Conservation (phyloP, 1,140 invertebrate species). For the Bombyx mandarina region DNA sequence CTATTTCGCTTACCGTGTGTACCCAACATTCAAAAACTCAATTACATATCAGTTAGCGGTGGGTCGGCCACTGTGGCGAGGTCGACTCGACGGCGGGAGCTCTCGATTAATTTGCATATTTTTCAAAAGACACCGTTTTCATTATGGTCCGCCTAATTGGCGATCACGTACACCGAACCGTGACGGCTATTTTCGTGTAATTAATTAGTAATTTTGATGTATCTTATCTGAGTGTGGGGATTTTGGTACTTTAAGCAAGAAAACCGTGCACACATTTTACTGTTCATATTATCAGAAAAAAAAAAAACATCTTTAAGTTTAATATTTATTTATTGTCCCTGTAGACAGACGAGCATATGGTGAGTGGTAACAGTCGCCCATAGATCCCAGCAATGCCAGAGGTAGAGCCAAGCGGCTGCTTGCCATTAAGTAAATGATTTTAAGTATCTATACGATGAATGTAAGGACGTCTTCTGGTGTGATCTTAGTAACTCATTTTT, state of each 20-base stretch:
- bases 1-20: neutral
- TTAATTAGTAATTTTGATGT: neutral
- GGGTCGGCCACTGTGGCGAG: neutral
- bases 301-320: too few relatives aligned
- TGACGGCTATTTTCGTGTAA: neutral
- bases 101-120: slow-evolving; percentile 4
- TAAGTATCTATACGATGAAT: too few relatives aligned
- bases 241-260: too few relatives aligned
- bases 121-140: slow-evolving; percentile 2
- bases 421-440: too few relatives aligned
- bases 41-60: slow-evolving; percentile 1
- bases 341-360: too few relatives aligned
- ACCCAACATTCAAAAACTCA: neutral
- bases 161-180: neutral
- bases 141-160: slow-evolving; percentile 1
- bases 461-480: too few relatives aligned
- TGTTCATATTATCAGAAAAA: neutral
- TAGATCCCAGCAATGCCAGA: too few relatives aligned
- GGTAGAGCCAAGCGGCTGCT: too few relatives aligned
- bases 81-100: neutral
- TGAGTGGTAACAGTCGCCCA: too few relatives aligned
- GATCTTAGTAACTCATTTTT: too few relatives aligned
- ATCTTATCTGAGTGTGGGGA: neutral
- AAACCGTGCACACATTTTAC: too few relatives aligned
- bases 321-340: too few relatives aligned